Conservation (phyloP, 2,888 invertebrate genomes). For the Dysmachus trigonus region DNA sequence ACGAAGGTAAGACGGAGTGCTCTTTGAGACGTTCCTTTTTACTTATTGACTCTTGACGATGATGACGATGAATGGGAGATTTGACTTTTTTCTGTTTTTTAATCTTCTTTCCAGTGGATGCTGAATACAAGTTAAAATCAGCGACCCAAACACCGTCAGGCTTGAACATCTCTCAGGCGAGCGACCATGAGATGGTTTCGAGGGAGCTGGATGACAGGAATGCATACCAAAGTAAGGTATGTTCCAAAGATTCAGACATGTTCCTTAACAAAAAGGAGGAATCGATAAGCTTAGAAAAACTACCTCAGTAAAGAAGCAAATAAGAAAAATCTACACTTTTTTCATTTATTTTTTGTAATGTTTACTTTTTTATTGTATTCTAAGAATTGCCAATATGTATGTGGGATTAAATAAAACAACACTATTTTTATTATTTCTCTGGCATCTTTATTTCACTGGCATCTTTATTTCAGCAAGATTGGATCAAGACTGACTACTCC, state of each 20-base stretch:
- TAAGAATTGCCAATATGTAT: no score
- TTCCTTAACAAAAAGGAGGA: background rate
- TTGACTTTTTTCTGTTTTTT: background rate
- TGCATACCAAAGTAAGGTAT: conserved; percentile 61
- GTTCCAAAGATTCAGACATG: background rate
- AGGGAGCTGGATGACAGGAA: conserved; percentile 58
- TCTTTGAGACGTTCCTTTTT: background rate
- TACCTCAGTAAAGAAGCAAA: background rate
- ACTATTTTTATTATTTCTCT: no score
- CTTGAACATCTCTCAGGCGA: conserved; percentile 64
- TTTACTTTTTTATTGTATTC: background rate
- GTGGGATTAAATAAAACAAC: no score
- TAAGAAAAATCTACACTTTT: background rate
- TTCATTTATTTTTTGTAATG: background rate
- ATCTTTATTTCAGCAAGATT: no score
- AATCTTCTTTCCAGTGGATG: conserved; percentile 65
- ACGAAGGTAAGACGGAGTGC: conserved; percentile 73
- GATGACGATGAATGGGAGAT: background rate
- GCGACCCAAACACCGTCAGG: conserved; percentile 74
- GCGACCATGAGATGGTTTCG: conserved; percentile 64
- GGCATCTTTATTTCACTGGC: no score
- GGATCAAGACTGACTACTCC: no score
- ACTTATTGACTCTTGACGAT: background rate
- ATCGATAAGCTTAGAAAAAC: background rate
- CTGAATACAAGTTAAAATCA: conserved; percentile 77